These are phyloP conservation scores for Chlorodrepanis virens DNA, from an alignment of 2,113 vertebrate species.

Conservation along the genomic window DNA sequence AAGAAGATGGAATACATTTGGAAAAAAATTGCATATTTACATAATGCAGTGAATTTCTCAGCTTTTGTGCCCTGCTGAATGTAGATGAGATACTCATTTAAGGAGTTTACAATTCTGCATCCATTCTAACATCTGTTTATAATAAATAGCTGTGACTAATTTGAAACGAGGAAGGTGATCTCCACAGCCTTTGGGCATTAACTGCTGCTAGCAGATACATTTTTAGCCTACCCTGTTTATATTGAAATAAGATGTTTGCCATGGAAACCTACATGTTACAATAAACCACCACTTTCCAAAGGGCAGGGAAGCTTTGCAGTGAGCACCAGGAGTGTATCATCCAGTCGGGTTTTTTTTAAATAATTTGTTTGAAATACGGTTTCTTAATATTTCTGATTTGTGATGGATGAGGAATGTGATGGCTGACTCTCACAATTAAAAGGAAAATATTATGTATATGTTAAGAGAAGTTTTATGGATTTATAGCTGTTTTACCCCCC, in stretches of 20 bases:
- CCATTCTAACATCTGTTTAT: neutral
- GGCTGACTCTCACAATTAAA: neutral
- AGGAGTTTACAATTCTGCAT: neutral
- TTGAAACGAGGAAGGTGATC: conserved; percentile 5
- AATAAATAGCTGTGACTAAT: neutral
- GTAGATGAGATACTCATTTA: neutral
- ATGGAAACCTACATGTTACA: conserved; percentile 1
- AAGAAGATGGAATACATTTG: neutral
- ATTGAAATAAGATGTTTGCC: conserved; percentile 44
- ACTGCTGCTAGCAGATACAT: neutral
- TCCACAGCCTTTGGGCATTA: neutral
- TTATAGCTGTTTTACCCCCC: neutral
- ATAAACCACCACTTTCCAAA: neutral
- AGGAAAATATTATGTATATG: neutral
- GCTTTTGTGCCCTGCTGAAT: conserved; percentile 7
- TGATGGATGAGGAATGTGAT: neutral
- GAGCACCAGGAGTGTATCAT: neutral
- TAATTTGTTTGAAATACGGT: neutral
- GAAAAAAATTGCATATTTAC: neutral
- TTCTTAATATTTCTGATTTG: neutral
- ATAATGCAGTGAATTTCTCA: neutral
- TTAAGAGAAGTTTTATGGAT: neutral
- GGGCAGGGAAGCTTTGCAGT: neutral
- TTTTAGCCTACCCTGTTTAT: conserved; percentile 2
- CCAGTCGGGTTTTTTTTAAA: neutral